Percentiles rank a stretch among this genome's conserved stretches.
phyloP scores from a whole-genome alignment of 2,113 vertebrate species.

The Narcine bancroftii region DNA sequence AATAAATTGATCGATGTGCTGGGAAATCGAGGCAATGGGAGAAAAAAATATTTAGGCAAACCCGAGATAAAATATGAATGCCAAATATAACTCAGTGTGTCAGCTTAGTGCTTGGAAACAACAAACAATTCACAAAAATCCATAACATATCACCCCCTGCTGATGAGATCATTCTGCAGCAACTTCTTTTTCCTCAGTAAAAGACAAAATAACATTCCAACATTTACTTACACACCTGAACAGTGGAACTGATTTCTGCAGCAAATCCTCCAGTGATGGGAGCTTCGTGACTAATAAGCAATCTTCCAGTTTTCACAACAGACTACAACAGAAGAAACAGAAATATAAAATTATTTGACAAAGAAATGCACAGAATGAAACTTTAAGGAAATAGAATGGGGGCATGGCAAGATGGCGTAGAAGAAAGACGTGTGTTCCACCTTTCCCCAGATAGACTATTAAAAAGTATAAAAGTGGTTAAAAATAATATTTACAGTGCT shows the following conservation, averaged over 20 bases:
- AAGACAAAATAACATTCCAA: constrained; percentile 5
- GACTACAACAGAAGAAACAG: constrained; percentile 63
- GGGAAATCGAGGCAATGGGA: not conserved
- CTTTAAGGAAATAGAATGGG: not conserved
- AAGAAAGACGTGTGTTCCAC: no score
- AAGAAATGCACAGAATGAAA: not conserved
- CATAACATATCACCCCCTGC: not conserved
- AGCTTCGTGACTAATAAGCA: constrained; percentile 92
- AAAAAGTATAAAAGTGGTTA: no score
- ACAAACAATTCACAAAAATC: not conserved
- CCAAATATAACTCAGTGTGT: not conserved
- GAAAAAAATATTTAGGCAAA: constrained; percentile 12
- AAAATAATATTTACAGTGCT: no score
- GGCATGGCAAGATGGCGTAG: no score
- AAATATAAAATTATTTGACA: not conserved
- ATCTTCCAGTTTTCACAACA: constrained; percentile 82
- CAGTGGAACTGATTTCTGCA: constrained; percentile 84
- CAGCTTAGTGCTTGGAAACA: not conserved
- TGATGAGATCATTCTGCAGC: not conserved
- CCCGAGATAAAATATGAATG: not conserved
- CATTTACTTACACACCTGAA: constrained; percentile 68
- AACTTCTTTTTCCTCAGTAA: not conserved
- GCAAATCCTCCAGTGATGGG: constrained; percentile 93
- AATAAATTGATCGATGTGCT: not conserved
- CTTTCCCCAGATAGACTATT: no score